Conservation (phyloP, 2,797 vertebrate species). For the Morelia viridis region DNA sequence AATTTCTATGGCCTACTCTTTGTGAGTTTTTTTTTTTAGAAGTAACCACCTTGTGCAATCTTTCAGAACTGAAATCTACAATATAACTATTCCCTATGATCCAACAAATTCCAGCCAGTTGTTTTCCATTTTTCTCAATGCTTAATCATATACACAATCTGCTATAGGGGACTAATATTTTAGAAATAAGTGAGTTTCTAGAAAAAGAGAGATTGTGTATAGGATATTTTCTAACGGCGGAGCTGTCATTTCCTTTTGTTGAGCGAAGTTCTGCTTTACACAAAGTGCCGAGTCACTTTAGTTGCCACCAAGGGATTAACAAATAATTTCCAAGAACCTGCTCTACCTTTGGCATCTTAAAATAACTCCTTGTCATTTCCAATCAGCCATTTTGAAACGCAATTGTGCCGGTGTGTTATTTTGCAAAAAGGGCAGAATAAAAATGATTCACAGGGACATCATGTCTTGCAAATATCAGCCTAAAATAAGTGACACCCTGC, state of each 20-base stretch:
- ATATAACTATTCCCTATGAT: neutral
- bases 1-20: neutral
- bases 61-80: neutral
- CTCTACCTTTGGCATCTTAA: neutral
- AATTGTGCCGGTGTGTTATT: neutral
- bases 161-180: neutral
- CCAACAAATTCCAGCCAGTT: neutral
- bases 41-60: neutral
- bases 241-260: neutral
- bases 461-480: neutral
- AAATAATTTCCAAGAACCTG: neutral
- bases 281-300: neutral
- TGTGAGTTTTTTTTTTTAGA: neutral
- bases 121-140: neutral
- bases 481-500: neutral
- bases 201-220: neutral
- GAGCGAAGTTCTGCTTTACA: neutral
- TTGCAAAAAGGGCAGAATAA: neutral
- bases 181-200: neutral
- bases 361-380: neutral
- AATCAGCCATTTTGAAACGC: neutral
- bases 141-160: neutral
- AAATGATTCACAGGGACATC: neutral
- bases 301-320: neutral
- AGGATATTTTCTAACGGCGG: neutral